Conservation (phyloP, 2,888 invertebrate species). For the Cepaea hortensis region DNA sequence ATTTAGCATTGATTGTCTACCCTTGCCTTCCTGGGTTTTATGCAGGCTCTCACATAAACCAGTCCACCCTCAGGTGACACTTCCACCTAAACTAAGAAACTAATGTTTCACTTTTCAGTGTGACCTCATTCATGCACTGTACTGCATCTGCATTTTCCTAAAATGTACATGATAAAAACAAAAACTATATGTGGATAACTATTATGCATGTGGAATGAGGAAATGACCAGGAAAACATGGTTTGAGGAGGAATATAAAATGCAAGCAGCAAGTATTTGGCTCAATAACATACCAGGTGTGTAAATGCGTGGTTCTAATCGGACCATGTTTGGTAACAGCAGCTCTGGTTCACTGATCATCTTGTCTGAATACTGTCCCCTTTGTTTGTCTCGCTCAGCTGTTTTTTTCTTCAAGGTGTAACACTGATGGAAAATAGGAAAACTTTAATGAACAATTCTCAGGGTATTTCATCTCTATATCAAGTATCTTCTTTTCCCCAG, state of each 20-base stretch:
- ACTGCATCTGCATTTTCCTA: too few relatives aligned
- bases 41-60: too few relatives aligned
- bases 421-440: slow-evolving; percentile 63
- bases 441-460: neutral
- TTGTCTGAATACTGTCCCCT: slow-evolving; percentile 54
- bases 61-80: neutral
- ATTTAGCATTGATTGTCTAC: neutral
- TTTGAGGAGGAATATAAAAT: neutral
- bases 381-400: slow-evolving; percentile 60
- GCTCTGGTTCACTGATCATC: slow-evolving; percentile 64
- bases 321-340: slow-evolving; percentile 75
- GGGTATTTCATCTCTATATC: too few relatives aligned
- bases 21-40: neutral
- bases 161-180: too few relatives aligned
- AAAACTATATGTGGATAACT: too few relatives aligned
- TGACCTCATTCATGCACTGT: too few relatives aligned
- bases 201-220: too few relatives aligned
- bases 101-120: too few relatives aligned
- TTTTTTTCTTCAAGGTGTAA: slow-evolving; percentile 74
- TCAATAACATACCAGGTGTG: slow-evolving; percentile 72
- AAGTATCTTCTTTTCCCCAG: too few relatives aligned
- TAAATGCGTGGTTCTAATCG: slow-evolving; percentile 74
- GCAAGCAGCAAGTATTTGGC: neutral
- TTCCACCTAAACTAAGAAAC: neutral
- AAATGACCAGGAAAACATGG: too few relatives aligned